Percentiles rank a stretch among this genome's conserved stretches.
Conservation (phyloP, 1,140 invertebrate species). For the Zaprionus inermis region DNA sequence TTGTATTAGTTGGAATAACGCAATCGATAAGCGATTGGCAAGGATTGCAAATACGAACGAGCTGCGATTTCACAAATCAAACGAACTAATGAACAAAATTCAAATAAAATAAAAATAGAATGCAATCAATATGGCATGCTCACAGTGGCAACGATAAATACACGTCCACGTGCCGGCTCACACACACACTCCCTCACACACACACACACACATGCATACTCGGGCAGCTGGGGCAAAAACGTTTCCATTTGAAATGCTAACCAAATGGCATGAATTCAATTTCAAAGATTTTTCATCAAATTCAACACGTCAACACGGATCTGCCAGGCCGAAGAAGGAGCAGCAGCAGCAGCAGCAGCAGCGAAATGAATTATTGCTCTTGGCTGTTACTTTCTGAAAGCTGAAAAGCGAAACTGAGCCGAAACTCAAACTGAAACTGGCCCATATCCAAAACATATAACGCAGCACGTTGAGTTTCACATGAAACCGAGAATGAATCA, state of each 20-base stretch:
- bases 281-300: conserved; percentile 71
- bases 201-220: conserved; percentile 4
- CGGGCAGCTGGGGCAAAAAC: conserved; percentile 13
- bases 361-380: conserved; percentile 75
- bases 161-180: conserved; percentile 12
- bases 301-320: conserved; percentile 39
- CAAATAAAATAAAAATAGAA: conserved; percentile 58
- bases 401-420: conserved; percentile 7
- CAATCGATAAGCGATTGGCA: conserved; percentile 15
- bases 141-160: conserved; percentile 38
- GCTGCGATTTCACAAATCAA: conserved; percentile 20
- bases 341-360: too few relatives aligned
- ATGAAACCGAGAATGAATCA: conserved; percentile 38
- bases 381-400: conserved; percentile 37
- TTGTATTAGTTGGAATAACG: background rate
- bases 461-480: background rate
- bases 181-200: conserved; percentile 19
- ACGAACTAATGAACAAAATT: conserved; percentile 67
- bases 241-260: conserved; percentile 66
- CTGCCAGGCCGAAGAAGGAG: background rate
- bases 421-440: conserved; percentile 10
- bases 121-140: conserved; percentile 59
- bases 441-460: conserved; percentile 26
- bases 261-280: conserved; percentile 71
- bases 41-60: conserved; percentile 19